Evolutionary conservation across 2,113 vertebrate genomes (phyloP).

Genomic region (Haemorhous mexicanus): DNA sequence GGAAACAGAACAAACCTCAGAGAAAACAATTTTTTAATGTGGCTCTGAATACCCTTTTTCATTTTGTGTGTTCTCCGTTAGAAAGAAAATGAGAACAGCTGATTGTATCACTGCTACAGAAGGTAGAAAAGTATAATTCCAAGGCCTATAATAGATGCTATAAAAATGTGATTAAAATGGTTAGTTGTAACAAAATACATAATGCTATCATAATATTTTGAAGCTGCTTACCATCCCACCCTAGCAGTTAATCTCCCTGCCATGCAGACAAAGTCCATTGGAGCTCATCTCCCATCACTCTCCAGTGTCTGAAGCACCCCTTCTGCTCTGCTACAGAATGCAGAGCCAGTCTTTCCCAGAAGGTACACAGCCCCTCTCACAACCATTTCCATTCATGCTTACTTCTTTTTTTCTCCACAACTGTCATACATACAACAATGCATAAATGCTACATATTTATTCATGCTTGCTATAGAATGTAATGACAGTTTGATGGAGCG

Average conservation of each 20-base stretch:
- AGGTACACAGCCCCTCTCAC: neutral
- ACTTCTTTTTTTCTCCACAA: neutral
- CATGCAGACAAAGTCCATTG: neutral
- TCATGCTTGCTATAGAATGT: neutral
- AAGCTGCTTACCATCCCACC: neutral
- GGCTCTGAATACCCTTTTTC: neutral
- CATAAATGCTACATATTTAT: neutral
- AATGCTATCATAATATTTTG: neutral
- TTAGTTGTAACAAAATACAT: neutral
- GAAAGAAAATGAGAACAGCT: neutral
- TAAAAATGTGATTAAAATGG: neutral
- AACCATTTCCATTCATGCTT: neutral
- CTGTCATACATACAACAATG: neutral
- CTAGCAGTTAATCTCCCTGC: neutral
- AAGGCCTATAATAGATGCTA: neutral
- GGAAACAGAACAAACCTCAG: neutral
- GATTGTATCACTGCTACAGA: neutral
- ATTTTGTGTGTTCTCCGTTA: neutral
- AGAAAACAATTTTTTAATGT: neutral
- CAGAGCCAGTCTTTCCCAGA: neutral
- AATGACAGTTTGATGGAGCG: neutral
- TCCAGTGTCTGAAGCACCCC: fast-evolving
- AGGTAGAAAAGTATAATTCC: neutral
- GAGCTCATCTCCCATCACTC: neutral
- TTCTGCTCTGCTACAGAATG: neutral